Conservation (phyloP, 2,888 invertebrate genomes). For the Chouioia cunea region DNA sequence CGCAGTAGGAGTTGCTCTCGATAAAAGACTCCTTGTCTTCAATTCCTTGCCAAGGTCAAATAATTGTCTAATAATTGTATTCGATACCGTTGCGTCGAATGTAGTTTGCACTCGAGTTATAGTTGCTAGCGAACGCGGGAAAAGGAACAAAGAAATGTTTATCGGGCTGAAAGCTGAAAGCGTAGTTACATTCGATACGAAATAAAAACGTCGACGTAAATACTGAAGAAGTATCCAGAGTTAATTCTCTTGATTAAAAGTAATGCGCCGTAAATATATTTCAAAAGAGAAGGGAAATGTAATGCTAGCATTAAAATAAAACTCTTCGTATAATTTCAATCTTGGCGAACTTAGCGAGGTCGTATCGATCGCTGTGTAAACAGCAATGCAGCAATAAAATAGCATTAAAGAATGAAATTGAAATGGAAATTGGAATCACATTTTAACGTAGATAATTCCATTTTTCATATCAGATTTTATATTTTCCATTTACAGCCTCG, state of each 20-base stretch:
- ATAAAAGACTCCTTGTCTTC: constrained; percentile 4
- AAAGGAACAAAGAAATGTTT: too few relatives aligned
- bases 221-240: background rate
- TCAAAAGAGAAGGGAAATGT: constrained; percentile 8
- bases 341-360: constrained; percentile 6
- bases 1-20: background rate
- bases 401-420: background rate
- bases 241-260: constrained; percentile 22
- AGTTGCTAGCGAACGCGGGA: too few relatives aligned
- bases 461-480: too few relatives aligned
- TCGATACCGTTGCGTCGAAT: too few relatives aligned
- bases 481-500: too few relatives aligned
- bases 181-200: too few relatives aligned
- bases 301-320: constrained; percentile 27
- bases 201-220: constrained; percentile 8
- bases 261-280: constrained; percentile 16
- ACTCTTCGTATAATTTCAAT: constrained; percentile 26
- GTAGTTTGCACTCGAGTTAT: too few relatives aligned
- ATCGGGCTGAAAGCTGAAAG: too few relatives aligned
- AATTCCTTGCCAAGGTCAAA: constrained; percentile 7
- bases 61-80: background rate
- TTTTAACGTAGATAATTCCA: background rate
- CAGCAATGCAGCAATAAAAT: background rate
- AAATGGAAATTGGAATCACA: background rate
- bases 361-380: constrained; percentile 19